A percentile compares a stretch with the other conserved stretches of the same genome.
phyloP scores from a whole-genome alignment of 1,140 invertebrate genomes.

The Ooceraea biroi region DNA sequence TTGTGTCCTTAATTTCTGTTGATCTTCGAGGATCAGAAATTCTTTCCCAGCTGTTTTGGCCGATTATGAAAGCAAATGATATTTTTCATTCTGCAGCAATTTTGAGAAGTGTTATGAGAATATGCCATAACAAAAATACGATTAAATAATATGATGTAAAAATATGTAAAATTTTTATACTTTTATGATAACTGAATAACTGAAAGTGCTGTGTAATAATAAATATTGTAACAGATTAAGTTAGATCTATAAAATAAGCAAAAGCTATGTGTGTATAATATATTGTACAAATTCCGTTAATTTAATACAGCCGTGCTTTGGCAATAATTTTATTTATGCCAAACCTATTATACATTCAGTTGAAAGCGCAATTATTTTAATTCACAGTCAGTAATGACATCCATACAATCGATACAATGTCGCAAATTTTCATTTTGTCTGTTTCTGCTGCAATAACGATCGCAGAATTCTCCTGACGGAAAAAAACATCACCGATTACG shows the following conservation, averaged over 20 bases:
- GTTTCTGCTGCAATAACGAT: constrained; percentile 33
- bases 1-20: constrained; percentile 23
- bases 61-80: constrained; percentile 7
- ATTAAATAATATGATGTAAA: too few species aligned
- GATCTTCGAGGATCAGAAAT: constrained; percentile 28
- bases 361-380: constrained; percentile 7
- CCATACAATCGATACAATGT: neutral
- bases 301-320: neutral
- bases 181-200: too few species aligned
- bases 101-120: neutral
- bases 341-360: neutral
- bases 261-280: neutral
- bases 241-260: too few species aligned
- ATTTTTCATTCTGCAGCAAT: neutral
- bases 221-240: too few species aligned
- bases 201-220: too few species aligned
- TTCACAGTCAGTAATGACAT: constrained; percentile 20
- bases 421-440: constrained; percentile 6
- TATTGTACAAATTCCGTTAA: neutral
- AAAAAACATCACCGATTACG: constrained; percentile 19
- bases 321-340: constrained; percentile 22
- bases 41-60: neutral
- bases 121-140: neutral
- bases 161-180: too few species aligned
- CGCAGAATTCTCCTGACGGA: constrained; percentile 12